Evolutionary conservation across 2,797 vertebrate species (phyloP).

Genomic region (Ateles fusciceps): DNA sequence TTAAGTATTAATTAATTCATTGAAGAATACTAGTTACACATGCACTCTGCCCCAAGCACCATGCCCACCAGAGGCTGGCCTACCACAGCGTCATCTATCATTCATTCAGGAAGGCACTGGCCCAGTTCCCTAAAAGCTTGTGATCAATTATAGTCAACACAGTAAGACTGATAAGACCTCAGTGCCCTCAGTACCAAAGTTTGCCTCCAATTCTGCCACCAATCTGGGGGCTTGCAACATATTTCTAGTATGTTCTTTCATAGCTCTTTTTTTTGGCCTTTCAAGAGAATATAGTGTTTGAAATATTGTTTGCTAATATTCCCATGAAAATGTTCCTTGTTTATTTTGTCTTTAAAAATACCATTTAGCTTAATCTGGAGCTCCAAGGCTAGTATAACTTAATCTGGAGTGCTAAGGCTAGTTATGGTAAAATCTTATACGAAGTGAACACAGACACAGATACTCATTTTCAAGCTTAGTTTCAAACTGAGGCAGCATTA

Average conservation of each 20-base stretch:
- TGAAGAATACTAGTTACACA: background rate
- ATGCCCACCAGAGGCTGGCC: background rate
- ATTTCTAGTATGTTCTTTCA: background rate
- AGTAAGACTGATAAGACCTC: fast-evolving
- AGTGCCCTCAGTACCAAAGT: fast-evolving
- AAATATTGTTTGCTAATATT: background rate
- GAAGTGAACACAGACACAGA: background rate
- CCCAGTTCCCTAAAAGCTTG: background rate
- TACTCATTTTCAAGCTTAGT: background rate
- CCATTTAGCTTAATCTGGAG: background rate
- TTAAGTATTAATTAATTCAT: background rate
- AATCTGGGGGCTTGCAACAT: fast-evolving
- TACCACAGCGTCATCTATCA: background rate
- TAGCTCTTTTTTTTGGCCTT: background rate
- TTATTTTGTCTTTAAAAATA: constrained; percentile 35
- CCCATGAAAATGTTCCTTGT: background rate
- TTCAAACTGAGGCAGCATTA: background rate
- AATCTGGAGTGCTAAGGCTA: background rate
- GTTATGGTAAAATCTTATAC: background rate
- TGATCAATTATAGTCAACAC: background rate
- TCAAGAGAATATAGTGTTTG: background rate
- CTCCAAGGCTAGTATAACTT: background rate
- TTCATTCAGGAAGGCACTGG: background rate
- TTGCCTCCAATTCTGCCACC: background rate
- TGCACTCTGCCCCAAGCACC: fast-evolving